Percentiles rank a stretch among this genome's conserved stretches.
Conservation (phyloP, 2,888 invertebrate genomes). For the Caenorhabditis sinica region DNA sequence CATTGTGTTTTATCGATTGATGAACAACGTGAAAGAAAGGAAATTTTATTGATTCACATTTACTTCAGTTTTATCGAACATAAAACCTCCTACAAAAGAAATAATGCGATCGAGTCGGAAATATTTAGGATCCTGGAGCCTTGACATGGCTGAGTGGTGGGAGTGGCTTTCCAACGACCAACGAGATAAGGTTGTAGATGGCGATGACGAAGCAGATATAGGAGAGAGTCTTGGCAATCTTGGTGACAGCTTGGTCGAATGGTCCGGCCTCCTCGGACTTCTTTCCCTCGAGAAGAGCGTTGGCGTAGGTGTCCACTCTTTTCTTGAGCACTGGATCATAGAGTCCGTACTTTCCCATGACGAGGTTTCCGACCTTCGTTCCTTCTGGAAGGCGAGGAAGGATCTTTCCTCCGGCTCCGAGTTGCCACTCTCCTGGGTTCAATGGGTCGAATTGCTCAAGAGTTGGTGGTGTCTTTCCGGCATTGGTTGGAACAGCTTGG, state of each 20-base stretch:
- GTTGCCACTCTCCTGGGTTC: slow-evolving; percentile 82
- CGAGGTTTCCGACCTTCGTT: slow-evolving; percentile 80
- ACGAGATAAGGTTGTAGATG: slow-evolving; percentile 78
- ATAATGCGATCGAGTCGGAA: slow-evolving; percentile 47
- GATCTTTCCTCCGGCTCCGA: slow-evolving; percentile 81
- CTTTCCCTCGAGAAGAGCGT: slow-evolving; percentile 80
- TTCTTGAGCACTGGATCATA: slow-evolving; percentile 81
- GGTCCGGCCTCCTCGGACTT: slow-evolving; percentile 81
- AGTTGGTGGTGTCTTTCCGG: slow-evolving; percentile 80
- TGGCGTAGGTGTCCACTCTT: slow-evolving; percentile 78
- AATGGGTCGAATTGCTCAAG: slow-evolving; percentile 82
- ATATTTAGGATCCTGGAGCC: slow-evolving; percentile 77
- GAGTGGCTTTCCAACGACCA: slow-evolving; percentile 78
- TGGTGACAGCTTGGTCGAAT: slow-evolving; percentile 74
- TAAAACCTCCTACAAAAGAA: slow-evolving; percentile 60
- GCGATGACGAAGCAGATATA: slow-evolving; percentile 74
- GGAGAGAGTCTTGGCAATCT: slow-evolving; percentile 74
- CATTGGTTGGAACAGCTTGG: slow-evolving; percentile 78
- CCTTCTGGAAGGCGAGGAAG: slow-evolving; percentile 83
- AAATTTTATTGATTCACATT: slow-evolving; percentile 61
- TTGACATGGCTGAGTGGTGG: slow-evolving; percentile 78
- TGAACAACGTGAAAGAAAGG: background rate
- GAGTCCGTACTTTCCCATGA: slow-evolving; percentile 83
- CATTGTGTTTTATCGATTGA: background rate
- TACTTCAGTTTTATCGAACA: slow-evolving; percentile 58